These are phyloP conservation scores for Drosophila austrosaltans DNA, from an alignment of 2,888 invertebrate species.

Conservation along the genomic window DNA sequence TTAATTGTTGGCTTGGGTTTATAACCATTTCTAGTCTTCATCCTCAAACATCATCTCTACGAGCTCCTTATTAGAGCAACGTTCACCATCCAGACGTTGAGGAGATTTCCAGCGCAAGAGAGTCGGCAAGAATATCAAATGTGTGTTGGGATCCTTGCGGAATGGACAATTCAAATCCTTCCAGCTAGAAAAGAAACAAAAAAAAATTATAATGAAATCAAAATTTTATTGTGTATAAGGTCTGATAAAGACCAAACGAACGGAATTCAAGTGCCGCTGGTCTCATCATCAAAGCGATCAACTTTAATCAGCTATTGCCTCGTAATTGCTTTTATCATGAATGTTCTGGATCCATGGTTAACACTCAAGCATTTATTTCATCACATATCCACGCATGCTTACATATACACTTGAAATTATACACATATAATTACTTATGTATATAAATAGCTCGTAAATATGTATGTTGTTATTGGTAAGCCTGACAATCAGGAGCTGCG, in stretches of 20 bases:
- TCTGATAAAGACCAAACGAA: constrained; percentile 24
- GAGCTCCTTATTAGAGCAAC: constrained; percentile 89
- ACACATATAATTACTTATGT: not conserved
- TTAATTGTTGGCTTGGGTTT: not conserved
- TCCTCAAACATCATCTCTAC: constrained; percentile 92
- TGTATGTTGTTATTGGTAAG: too few relatives aligned
- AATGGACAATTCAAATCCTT: constrained; percentile 92
- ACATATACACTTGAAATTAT: not conserved
- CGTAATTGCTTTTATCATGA: constrained; percentile 43
- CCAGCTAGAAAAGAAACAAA: constrained; percentile 87
- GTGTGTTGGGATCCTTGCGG: constrained; percentile 89
- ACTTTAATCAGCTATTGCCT: constrained; percentile 29
- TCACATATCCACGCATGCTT: constrained; percentile 10
- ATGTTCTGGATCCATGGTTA: constrained; percentile 33
- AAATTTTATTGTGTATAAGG: constrained; percentile 13
- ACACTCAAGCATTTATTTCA: constrained; percentile 30
- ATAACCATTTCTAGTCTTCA: constrained; percentile 84
- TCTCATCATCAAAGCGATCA: constrained; percentile 18
- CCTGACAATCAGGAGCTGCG: not conserved
- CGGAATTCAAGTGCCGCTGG: constrained; percentile 21
- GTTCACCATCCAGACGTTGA: constrained; percentile 90
- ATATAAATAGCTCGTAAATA: too few relatives aligned
- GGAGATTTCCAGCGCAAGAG: constrained; percentile 91
- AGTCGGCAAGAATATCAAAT: constrained; percentile 92
- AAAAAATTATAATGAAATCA: not conserved